Evolutionary conservation across 2,888 invertebrate species (phyloP), one percentile per base, ranked within the genome.

Genomic region (Candidula unifasciata): DNA sequence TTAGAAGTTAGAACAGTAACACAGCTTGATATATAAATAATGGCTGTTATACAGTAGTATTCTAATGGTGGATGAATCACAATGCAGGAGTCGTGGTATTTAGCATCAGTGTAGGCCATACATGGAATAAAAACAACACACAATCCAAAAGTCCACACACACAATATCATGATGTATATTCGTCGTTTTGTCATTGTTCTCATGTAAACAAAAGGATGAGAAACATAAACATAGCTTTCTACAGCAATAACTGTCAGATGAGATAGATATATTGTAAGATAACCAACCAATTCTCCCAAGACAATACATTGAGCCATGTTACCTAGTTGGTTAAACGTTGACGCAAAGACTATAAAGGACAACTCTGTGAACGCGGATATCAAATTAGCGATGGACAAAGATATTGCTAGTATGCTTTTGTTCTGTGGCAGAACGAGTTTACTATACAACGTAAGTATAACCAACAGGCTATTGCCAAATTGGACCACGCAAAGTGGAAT

Each of bases 181-280:
- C n/a, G 8, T n/a, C 27, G 64, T 27, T 6, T 64, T 44, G 76
- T 76, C n/a, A 76, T 24, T 18, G 16, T 8, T 37, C 37, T 37
- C 3, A 18, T 27, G 6, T 76, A 76, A 10, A 37, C 13, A 2
- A 35, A 76, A 0, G 76, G 76, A 30, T 52, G n/a, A 24, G 8
- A 24, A 44, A 76, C 44, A n/a, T 76, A 37, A 76, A 76, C 44
- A 37, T 76, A 76, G 24, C 76, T 35, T 24, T 44, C 44, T 13
- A 37, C 76, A 27, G 76, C 76, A 76, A 76, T 76, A 21, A 76
- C 18, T 18, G 37, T 24, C 76, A 76, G 21, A 24, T 76, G 76
- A 18, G 52, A 16, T n/a, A 21, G 13, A 44, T 44, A 44, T 44
- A 44, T 13, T 3, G 52, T 24, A 8, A 6, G 44, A 21, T 18